Conservation (phyloP, 2,888 invertebrate genomes). For the Leptarthrus brevirostris region DNA sequence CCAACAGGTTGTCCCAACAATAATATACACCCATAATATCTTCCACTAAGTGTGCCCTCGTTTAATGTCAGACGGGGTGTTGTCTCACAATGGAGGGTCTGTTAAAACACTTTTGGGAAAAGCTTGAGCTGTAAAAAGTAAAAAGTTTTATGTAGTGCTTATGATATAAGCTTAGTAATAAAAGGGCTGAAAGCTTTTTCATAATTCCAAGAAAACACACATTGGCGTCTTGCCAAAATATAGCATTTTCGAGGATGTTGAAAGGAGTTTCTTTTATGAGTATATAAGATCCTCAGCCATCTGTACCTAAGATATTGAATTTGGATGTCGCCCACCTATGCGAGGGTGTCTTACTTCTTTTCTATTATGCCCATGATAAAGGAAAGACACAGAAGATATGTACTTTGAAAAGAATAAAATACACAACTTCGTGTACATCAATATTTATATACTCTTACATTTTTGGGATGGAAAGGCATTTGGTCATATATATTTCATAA, state of each 20-base stretch:
- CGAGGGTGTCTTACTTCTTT: background rate
- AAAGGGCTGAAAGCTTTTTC: slow-evolving; percentile 45
- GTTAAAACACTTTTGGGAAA: background rate
- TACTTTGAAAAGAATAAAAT: background rate
- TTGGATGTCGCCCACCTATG: slow-evolving; percentile 23
- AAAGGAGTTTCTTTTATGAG: slow-evolving; percentile 15
- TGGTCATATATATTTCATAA: too few relatives aligned
- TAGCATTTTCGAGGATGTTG: background rate
- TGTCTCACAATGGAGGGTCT: background rate
- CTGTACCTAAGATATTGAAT: slow-evolving; percentile 36
- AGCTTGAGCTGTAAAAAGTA: slow-evolving; percentile 33
- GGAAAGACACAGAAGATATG: slow-evolving; percentile 19
- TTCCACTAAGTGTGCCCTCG: slow-evolving; percentile 5
- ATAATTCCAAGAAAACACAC: slow-evolving; percentile 36
- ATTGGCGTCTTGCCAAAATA: background rate
- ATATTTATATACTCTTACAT: slow-evolving; percentile 27
- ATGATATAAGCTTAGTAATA: slow-evolving; percentile 43
- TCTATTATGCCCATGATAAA: slow-evolving; percentile 7
- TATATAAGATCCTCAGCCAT: slow-evolving; percentile 28
- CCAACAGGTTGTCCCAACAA: slow-evolving; percentile 51
- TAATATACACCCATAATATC: slow-evolving; percentile 51
- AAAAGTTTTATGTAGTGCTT: slow-evolving; percentile 47
- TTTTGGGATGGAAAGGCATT: too few relatives aligned
- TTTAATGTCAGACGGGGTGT: background rate
- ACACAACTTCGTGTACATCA: slow-evolving; percentile 17